Conservation (phyloP, 2,113 vertebrate genomes). For the Ptilorrhoa leucosticta region DNA sequence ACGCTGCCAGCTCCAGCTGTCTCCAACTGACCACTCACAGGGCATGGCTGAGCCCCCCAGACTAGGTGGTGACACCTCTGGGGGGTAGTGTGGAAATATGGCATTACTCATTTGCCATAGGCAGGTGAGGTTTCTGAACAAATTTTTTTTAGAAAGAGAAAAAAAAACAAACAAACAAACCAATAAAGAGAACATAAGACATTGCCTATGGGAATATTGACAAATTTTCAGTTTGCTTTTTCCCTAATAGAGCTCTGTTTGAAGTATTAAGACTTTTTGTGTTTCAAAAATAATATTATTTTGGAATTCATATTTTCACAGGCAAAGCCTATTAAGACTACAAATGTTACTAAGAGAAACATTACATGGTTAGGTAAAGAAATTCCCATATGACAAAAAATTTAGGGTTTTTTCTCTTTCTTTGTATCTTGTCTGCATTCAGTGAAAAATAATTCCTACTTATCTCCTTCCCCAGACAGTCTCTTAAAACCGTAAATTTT, state of each 20-base stretch:
- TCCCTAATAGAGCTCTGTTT: not conserved
- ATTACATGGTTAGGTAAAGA: not conserved
- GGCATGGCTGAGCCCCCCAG: fast-evolving
- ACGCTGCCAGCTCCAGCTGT: not conserved
- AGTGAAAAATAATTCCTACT: not conserved
- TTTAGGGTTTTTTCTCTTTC: not conserved
- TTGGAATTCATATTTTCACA: not conserved
- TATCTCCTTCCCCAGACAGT: fast-evolving
- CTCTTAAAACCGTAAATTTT: not conserved
- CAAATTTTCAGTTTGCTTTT: not conserved
- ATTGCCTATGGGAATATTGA: not conserved
- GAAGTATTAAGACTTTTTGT: not conserved
- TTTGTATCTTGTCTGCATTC: not conserved
- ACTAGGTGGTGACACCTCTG: not conserved
- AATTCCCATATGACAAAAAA: not conserved
- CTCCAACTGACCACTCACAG: fast-evolving
- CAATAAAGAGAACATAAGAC: not conserved
- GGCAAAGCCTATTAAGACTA: not conserved
- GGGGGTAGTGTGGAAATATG: fast-evolving
- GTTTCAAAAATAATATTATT: not conserved
- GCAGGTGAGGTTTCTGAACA: not conserved
- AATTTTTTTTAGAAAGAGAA: not conserved
- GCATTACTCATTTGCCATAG: not conserved
- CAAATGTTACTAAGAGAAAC: not conserved
- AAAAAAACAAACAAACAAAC: too few species aligned